A percentile compares a stretch with the other conserved stretches of the same genome.
Conservation (phyloP, 2,888 invertebrate species). For the Oxycera nigricornis region DNA sequence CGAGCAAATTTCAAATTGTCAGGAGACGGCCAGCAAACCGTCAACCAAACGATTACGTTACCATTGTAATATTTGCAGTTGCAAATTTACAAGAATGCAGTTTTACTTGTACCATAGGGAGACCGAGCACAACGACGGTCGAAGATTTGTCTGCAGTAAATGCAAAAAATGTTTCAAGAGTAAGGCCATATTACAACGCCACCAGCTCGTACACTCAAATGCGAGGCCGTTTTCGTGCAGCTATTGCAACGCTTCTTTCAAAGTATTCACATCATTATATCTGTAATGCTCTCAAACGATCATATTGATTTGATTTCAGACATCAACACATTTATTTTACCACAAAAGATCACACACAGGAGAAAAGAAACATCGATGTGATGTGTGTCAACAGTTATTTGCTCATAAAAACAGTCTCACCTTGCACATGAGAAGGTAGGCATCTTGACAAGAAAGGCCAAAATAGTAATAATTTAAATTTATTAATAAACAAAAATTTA, state of each 20-base stretch:
- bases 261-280: conserved; percentile 41
- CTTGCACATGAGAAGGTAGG: conserved; percentile 74
- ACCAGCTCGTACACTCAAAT: conserved; percentile 81
- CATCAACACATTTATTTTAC: conserved; percentile 74
- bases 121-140: conserved; percentile 69
- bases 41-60: background rate
- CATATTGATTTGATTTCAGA: conserved; percentile 62
- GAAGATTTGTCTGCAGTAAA: conserved; percentile 75
- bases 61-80: conserved; percentile 42
- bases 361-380: conserved; percentile 73
- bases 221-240: conserved; percentile 71
- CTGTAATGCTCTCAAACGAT: background rate
- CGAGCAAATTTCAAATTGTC: no score
- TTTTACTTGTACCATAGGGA: conserved; percentile 79
- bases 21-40: background rate
- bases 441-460: no score
- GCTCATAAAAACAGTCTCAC: conserved; percentile 80
- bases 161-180: conserved; percentile 80
- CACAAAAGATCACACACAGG: conserved; percentile 77
- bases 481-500: no score
- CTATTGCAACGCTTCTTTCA: conserved; percentile 60
- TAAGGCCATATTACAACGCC: conserved; percentile 74
- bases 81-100: conserved; percentile 70
- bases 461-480: no score
- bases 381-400: conserved; percentile 75